Percentiles rank a stretch among this genome's conserved stretches.
Conservation (phyloP, 2,888 invertebrate genomes). For the Macrosoma leucophasiata region DNA sequence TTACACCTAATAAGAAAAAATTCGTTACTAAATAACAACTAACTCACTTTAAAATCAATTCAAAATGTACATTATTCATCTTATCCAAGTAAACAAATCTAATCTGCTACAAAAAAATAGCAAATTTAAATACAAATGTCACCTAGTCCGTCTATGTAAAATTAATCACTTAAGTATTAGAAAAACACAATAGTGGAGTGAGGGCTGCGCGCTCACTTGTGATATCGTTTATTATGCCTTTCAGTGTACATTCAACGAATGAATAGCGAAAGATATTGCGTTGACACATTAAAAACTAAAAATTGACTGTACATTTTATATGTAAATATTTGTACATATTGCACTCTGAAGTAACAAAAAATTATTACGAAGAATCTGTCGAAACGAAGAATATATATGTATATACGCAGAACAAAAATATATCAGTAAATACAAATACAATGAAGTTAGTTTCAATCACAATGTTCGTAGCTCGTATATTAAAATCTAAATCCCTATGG, state of each 20-base stretch:
- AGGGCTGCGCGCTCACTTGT: slow-evolving; percentile 49
- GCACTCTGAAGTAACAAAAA: slow-evolving; percentile 79
- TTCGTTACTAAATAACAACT: slow-evolving; percentile 74
- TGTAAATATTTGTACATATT: slow-evolving; percentile 84
- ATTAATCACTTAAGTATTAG: slow-evolving; percentile 72
- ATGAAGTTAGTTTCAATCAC: slow-evolving; percentile 62
- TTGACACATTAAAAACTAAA: slow-evolving; percentile 73
- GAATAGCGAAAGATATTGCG: slow-evolving; percentile 64
- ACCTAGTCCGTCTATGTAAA: slow-evolving; percentile 71
- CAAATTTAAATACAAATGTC: slow-evolving; percentile 74
- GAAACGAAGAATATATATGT: slow-evolving; percentile 56
- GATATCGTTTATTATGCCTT: slow-evolving; percentile 68
- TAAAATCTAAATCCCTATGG: slow-evolving; percentile 70
- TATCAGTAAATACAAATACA: slow-evolving; percentile 61
- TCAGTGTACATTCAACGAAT: slow-evolving; percentile 67
- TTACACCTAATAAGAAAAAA: slow-evolving; percentile 66
- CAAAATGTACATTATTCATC: slow-evolving; percentile 73
- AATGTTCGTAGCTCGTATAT: slow-evolving; percentile 71
- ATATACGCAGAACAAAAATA: slow-evolving; percentile 56
- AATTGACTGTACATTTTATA: slow-evolving; percentile 71
- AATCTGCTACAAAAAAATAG: slow-evolving; percentile 75
- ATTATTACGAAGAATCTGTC: slow-evolving; percentile 64
- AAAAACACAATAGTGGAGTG: slow-evolving; percentile 65
- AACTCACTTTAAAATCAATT: slow-evolving; percentile 75
- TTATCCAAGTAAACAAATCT: slow-evolving; percentile 71